phyloP scores from a whole-genome alignment of 2,113 vertebrate species.

The Petrocephalus zakoni region DNA sequence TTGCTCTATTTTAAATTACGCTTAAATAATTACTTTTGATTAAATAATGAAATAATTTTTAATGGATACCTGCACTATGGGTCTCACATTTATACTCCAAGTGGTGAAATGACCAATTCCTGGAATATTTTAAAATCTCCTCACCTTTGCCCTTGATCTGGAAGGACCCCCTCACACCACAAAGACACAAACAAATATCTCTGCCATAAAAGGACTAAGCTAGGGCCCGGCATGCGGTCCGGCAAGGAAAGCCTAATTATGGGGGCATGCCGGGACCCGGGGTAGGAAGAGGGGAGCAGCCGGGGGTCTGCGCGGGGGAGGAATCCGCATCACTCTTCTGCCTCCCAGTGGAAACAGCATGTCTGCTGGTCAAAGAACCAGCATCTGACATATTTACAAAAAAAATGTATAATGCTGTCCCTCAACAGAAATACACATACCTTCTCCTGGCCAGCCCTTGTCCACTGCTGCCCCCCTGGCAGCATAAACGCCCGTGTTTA shows the following conservation, averaged over 20 bases:
- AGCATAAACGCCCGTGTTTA: slow-evolving; percentile 78
- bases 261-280: background rate
- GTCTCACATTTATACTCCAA: slow-evolving; percentile 14
- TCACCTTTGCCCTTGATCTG: slow-evolving; percentile 33
- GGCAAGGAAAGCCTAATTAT: background rate
- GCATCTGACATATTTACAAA: background rate
- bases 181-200: slow-evolving; percentile 22
- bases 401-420: background rate
- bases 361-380: background rate
- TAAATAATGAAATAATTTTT: background rate
- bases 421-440: slow-evolving; percentile 19
- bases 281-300: background rate
- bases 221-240: background rate
- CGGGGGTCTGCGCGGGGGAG: background rate
- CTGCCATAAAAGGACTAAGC: background rate
- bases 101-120: slow-evolving; percentile 21
- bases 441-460: background rate
- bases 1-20: background rate
- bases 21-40: background rate
- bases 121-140: slow-evolving; percentile 16
- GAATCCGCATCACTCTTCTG: background rate
- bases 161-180: slow-evolving; percentile 12
- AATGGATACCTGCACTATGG: slow-evolving; percentile 6
- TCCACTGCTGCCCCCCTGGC: slow-evolving; percentile 26
- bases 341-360: background rate